phyloP scores from a whole-genome alignment of 2,888 invertebrate species.

The Yponomeuta evonymella region DNA sequence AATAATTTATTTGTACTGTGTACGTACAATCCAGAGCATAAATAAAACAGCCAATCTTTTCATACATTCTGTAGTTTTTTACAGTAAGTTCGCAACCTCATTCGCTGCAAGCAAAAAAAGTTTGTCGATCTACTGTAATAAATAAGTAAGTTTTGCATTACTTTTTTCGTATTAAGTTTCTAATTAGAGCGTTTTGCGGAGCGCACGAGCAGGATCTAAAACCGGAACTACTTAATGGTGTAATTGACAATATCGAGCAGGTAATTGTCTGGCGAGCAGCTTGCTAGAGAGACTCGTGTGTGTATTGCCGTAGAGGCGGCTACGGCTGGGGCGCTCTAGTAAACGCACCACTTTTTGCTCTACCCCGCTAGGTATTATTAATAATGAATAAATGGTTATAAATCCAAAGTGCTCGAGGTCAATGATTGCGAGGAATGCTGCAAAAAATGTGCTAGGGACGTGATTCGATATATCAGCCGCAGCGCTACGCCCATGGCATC shows the following conservation, averaged over 20 bases:
- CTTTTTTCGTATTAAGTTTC: constrained; percentile 33
- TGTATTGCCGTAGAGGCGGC: constrained; percentile 22
- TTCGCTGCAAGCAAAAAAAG: constrained; percentile 9
- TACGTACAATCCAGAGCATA: no score
- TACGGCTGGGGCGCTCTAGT: constrained; percentile 30
- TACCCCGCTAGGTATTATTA: constrained; percentile 44
- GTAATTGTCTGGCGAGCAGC: constrained; percentile 16
- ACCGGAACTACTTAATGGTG: constrained; percentile 52
- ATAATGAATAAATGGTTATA: constrained; percentile 63
- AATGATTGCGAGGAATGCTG: constrained; percentile 62
- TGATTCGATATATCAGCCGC: constrained; percentile 49
- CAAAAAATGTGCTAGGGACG: constrained; percentile 68
- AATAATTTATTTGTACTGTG: no score
- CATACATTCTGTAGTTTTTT: neutral
- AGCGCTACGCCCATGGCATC: constrained; percentile 40
- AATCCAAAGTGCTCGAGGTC: constrained; percentile 62
- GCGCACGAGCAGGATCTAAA: constrained; percentile 55
- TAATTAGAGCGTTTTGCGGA: constrained; percentile 42
- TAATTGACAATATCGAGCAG: constrained; percentile 50
- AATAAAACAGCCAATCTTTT: no score
- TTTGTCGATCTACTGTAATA: neutral
- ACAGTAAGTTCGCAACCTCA: neutral
- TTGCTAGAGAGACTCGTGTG: constrained; percentile 23
- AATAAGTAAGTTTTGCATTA: constrained; percentile 31
- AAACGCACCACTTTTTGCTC: constrained; percentile 64